These are phyloP conservation scores for Resseliella maxima DNA, from an alignment of 2,888 invertebrate genomes.

Conservation along the genomic window DNA sequence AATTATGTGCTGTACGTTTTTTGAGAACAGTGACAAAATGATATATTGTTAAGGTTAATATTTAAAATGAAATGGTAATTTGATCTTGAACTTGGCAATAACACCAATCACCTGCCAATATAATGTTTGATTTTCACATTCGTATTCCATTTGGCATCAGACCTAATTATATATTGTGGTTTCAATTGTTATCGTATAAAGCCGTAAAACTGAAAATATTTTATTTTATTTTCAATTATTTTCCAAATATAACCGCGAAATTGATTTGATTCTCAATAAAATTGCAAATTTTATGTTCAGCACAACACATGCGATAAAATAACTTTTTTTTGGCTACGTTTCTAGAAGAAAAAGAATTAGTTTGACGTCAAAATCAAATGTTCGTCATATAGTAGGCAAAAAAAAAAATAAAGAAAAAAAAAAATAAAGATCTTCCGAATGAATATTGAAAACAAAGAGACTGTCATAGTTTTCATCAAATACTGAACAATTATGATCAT, in stretches of 20 bases:
- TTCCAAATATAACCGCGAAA: not conserved
- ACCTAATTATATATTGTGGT: not conserved
- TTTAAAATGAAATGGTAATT: not conserved
- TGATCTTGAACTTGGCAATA: not conserved
- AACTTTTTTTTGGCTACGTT: not conserved
- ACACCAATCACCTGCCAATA: not conserved
- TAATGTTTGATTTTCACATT: not conserved
- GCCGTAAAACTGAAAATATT: too few species aligned
- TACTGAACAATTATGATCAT: not conserved
- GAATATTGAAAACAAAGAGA: not conserved
- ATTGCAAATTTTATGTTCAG: not conserved
- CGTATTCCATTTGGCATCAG: not conserved
- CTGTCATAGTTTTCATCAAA: slow-evolving; percentile 2
- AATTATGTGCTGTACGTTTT: not conserved
- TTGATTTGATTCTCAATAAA: not conserved
- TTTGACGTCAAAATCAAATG: not conserved
- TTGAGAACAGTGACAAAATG: not conserved
- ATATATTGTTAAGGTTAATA: slow-evolving; percentile 6
- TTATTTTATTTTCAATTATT: too few species aligned
- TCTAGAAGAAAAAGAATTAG: not conserved
- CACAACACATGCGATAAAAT: not conserved
- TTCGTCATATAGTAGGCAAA: not conserved
- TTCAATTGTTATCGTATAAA: not conserved
- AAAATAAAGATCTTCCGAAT: not conserved
- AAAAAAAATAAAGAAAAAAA: not conserved